Base-by-base conservation (phyloP, 2,113 vertebrate species). In the Nibea coibor region DNA sequence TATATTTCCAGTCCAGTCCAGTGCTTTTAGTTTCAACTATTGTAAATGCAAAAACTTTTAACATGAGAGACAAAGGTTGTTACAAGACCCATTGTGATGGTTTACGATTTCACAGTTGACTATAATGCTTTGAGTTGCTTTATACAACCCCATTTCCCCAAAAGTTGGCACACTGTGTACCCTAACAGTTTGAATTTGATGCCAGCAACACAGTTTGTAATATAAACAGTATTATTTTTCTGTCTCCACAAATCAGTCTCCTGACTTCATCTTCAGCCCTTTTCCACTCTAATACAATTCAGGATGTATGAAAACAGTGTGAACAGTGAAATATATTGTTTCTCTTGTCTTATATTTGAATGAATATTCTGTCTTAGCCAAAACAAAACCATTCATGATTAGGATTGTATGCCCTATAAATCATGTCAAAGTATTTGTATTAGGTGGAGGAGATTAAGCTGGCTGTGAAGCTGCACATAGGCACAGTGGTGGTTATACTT, bases 201-300 rank as follows among this genome's bases (percentile, higher is more conserved):
- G 6, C 35, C 7, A 39, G 35, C 35, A 39, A 39, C 35, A 9
- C 35, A 8, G 47, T 28, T 57, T 8, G 12, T 39, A n/a, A 20
- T 31, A 42, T 15, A 20, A 42, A 72, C 17, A 3, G 17, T 11
- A 47, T 43, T 74, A 4, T 35, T 66, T 42, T 47, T 71, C 70
- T 35, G 45, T 73, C 62, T 65, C 14, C 43, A 59, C 19, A 56
- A 24, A 83, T 76, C 20, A 61, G 22, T 75, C 22, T 78, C 53
- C 9, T 39, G 51, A 69, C 26, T 75, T 57, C 22, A 65, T 35
- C 43, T 53, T 56, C 14, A 39, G 31, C n/a, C 56, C 5, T 19
- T 6, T 85, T 65, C 43, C 50, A 35, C 17, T 62, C 35, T 53
- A 22, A 22, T 24, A 14, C 4, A 48, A 24, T 50, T 62, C 42